phyloP scores from a whole-genome alignment of 1,140 invertebrate genomes.

The Tetragnatha versicolor region DNA sequence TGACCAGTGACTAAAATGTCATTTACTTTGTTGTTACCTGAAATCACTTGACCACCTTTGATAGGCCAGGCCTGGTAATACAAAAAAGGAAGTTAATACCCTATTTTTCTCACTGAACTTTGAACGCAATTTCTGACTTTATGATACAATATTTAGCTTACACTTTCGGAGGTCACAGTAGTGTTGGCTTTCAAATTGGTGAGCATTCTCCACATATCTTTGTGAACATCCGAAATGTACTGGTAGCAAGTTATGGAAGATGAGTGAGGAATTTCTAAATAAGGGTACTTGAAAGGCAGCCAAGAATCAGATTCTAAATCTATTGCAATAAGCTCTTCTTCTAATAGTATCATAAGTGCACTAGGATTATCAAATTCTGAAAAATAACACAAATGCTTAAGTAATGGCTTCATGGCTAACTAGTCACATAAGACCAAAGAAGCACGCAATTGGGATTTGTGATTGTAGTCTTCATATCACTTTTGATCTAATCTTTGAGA shows the following conservation, averaged over 20 bases:
- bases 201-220: slow-evolving; percentile 77
- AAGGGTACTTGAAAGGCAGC: slow-evolving; percentile 81
- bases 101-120: too few species aligned
- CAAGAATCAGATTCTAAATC: slow-evolving; percentile 83
- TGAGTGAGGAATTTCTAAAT: slow-evolving; percentile 90
- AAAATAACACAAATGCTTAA: slow-evolving; percentile 23
- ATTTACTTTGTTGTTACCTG: slow-evolving; percentile 59
- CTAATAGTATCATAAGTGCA: slow-evolving; percentile 81
- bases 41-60: slow-evolving; percentile 59
- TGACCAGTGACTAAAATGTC: slow-evolving; percentile 90
- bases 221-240: slow-evolving; percentile 76
- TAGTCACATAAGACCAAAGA: too few species aligned
- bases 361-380: slow-evolving; percentile 68
- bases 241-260: slow-evolving; percentile 84
- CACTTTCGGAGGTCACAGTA: slow-evolving; percentile 55
- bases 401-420: too few species aligned
- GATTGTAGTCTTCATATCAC: too few species aligned
- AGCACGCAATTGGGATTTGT: too few species aligned
- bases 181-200: slow-evolving; percentile 60
- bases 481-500: too few species aligned
- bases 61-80: slow-evolving; percentile 62
- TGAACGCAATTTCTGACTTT: too few species aligned
- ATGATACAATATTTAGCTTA: too few species aligned
- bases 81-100: too few species aligned
- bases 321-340: slow-evolving; percentile 92